Conservation (phyloP, 2,113 vertebrate species). For the Elephantulus edwardii region DNA sequence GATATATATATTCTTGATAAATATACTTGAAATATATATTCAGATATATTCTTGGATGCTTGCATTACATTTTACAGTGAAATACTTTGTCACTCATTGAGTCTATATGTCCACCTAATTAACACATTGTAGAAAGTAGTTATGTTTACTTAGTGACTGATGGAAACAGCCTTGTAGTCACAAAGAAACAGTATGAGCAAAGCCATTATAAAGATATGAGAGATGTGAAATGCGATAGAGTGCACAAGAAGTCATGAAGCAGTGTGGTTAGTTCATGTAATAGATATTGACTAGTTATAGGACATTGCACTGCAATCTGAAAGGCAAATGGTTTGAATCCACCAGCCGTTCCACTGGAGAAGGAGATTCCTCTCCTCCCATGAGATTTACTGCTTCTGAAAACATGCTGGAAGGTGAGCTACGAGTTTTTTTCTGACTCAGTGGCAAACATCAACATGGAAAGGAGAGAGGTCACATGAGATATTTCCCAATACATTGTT, state of each 20-base stretch:
- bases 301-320: too few species aligned
- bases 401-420: too few species aligned
- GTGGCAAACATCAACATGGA: too few species aligned
- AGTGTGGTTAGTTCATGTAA: neutral
- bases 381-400: too few species aligned
- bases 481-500: neutral
- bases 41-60: neutral
- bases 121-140: neutral
- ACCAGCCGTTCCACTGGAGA: too few species aligned
- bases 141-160: neutral
- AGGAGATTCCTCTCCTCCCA: too few species aligned
- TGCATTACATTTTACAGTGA: neutral
- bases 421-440: too few species aligned
- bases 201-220: neutral
- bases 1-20: too few species aligned
- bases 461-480: neutral
- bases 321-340: too few species aligned
- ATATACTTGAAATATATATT: too few species aligned
- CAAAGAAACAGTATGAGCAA: neutral
- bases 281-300: neutral
- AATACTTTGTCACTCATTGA: neutral
- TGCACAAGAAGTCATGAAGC: too few species aligned
- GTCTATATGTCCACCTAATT: neutral
- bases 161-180: neutral
- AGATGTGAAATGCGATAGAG: rapidly evolving